Evolutionary conservation across 2,888 invertebrate species (phyloP), one percentile per base, ranked within the genome.

Genomic region (Hirtodrosophila trivittata): DNA sequence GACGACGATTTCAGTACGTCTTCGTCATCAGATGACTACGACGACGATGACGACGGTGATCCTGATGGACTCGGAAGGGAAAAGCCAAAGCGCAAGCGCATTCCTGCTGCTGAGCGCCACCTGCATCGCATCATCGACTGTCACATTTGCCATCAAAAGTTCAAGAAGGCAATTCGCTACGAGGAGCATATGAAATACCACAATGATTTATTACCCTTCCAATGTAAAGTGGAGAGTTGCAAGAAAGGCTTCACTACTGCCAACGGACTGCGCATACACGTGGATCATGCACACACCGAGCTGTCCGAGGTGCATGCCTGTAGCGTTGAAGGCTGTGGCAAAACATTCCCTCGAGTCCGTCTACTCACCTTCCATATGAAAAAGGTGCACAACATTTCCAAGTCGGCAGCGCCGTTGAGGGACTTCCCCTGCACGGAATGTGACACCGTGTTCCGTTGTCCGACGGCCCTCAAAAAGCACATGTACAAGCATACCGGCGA

Each of bases 401-500:
- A 87, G 59, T 87, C 89, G 3, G 62, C 82, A 3, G 83, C 80
- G 1, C 88, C 88, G 7, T 65, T 84, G 1, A 83, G 86, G 3
- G 86, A 86, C 16, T 90, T 88, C 58, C 87, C 90, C n/a, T 89
- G 89, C 51, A 77, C 77, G 8, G 89, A 89, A 42, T 89, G 89
- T 51, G 89, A 90, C 9, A 89, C 89, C n/a, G 84, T 90, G 1
- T 88, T 89, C 46, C 88, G 89, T 12, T 89, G 90, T 42, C 86
- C 89, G 13, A 88, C 88, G 50, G 89, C 90, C 1, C 82, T 89
- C 3, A 89, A 88, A 52, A 89, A 89, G 62, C 89, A 89, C 41
- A 89, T 89, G 77, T 89, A 88, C 42, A 86, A 89, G 51, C 89
- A 89, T 57, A 89, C 88, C 4, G 89, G 90, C 13, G 85, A 89